A percentile compares a stretch with the other conserved stretches of the same genome.
Evolutionary conservation across 2,888 invertebrate species (phyloP).

Genomic region (Arge pagana): DNA sequence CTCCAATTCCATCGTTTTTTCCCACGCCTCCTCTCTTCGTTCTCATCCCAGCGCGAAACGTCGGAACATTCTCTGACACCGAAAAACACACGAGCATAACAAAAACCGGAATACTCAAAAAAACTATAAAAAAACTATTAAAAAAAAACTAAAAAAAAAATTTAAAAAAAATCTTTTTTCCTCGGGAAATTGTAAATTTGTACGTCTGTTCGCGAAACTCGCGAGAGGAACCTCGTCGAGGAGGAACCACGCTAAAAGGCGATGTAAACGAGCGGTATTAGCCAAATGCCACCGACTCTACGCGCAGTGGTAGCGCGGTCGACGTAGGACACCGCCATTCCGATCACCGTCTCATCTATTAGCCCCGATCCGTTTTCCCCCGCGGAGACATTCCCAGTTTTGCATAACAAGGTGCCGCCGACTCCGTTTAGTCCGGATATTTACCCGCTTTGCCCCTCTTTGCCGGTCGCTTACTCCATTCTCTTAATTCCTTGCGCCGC

Average conservation of each 20-base stretch:
- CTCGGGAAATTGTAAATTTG: no score
- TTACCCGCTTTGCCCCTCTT: no score
- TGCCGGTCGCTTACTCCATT: no score
- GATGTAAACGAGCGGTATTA: slow-evolving; percentile 50
- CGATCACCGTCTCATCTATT: slow-evolving; percentile 4
- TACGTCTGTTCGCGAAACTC: no score
- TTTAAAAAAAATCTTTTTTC: no score
- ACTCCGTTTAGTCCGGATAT: slow-evolving; percentile 50
- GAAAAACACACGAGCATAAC: no score
- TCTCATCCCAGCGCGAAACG: slow-evolving; percentile 1
- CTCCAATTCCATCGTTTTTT: slow-evolving; percentile 1
- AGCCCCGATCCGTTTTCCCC: neutral
- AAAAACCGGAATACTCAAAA: no score
- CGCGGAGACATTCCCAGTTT: slow-evolving; percentile 42
- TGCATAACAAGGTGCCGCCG: slow-evolving; percentile 54
- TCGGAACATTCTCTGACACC: no score
- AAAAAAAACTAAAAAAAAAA: no score
- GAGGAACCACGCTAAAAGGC: slow-evolving; percentile 41
- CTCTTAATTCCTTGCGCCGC: slow-evolving; percentile 17
- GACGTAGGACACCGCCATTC: slow-evolving; percentile 20
- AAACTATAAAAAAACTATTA: no score
- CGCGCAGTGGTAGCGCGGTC: slow-evolving; percentile 26
- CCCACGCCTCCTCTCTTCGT: slow-evolving; percentile 14
- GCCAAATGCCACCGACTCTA: slow-evolving; percentile 21
- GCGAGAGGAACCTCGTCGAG: no score